Conservation (phyloP, 2,113 vertebrate species). For the Menura novaehollandiae region DNA sequence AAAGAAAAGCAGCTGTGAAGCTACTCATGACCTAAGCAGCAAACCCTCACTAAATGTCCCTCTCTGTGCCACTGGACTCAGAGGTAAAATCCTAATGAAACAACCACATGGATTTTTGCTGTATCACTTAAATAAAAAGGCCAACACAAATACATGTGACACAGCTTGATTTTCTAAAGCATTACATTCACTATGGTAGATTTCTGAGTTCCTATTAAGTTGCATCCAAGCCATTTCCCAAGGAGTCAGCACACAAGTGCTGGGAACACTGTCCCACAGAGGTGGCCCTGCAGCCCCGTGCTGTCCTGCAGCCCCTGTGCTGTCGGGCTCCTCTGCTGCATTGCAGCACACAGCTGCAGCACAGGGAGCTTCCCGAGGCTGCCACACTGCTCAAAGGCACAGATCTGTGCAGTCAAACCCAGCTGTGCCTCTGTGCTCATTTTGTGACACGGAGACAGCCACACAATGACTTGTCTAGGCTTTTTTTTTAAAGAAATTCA, state of each 20-base stretch:
- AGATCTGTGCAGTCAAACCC: background rate
- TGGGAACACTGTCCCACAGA: background rate
- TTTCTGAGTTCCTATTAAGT: background rate
- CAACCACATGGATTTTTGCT: background rate
- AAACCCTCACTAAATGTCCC: background rate
- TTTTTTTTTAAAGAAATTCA: background rate
- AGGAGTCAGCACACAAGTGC: background rate
- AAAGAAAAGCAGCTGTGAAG: background rate
- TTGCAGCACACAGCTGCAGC: conserved; percentile 41
- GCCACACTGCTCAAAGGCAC: background rate
- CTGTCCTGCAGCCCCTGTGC: background rate
- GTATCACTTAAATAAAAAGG: background rate
- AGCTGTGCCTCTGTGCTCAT: background rate
- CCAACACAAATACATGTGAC: background rate
- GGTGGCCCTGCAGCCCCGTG: background rate
- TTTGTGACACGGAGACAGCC: background rate
- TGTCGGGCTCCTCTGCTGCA: conserved; percentile 20
- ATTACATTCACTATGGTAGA: fast-evolving
- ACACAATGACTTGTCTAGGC: background rate
- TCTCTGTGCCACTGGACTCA: background rate
- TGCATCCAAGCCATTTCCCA: background rate
- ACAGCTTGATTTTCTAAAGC: background rate
- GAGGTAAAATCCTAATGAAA: background rate
- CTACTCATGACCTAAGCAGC: background rate
- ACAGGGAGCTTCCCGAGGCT: background rate